Evolutionary conservation across 2,888 invertebrate genomes (phyloP).

Genomic region (Lepidochrysops patricia): DNA sequence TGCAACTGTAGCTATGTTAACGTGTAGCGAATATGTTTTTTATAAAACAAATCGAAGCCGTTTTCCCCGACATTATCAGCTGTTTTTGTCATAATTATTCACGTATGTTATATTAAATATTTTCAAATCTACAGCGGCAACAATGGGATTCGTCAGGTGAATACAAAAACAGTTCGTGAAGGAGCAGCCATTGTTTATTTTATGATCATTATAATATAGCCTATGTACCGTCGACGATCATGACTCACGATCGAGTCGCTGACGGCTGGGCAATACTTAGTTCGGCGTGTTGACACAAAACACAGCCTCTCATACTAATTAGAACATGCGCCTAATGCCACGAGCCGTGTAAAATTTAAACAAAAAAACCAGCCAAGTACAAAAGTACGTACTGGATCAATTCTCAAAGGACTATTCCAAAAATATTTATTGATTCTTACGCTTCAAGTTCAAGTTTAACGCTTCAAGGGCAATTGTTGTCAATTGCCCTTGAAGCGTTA

Average conservation of each 20-base stretch:
- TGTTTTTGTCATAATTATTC: neutral
- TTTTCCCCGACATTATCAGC: neutral
- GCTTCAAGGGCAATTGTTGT: too few species aligned
- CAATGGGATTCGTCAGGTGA: slow-evolving; percentile 1
- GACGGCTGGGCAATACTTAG: neutral
- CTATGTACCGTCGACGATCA: neutral
- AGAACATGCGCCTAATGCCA: neutral
- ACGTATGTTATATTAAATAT: neutral
- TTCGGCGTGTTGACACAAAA: neutral
- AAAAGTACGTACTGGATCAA: too few species aligned
- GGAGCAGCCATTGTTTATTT: neutral
- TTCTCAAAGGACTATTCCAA: too few species aligned
- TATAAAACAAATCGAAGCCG: neutral
- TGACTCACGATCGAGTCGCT: slow-evolving; percentile 4
- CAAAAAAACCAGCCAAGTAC: too few species aligned
- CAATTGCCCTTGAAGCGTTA: too few species aligned
- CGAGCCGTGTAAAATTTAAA: too few species aligned
- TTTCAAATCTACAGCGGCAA: neutral
- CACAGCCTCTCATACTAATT: slow-evolving; percentile 14
- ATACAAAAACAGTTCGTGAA: slow-evolving; percentile 9
- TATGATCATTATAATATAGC: neutral
- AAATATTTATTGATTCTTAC: neutral
- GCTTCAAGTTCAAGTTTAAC: too few species aligned
- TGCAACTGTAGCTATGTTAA: too few species aligned
- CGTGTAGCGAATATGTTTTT: neutral